These are phyloP conservation scores for Panagrolaimus sp. DNA, from an alignment of 1,140 invertebrate species.

Conservation along the genomic window DNA sequence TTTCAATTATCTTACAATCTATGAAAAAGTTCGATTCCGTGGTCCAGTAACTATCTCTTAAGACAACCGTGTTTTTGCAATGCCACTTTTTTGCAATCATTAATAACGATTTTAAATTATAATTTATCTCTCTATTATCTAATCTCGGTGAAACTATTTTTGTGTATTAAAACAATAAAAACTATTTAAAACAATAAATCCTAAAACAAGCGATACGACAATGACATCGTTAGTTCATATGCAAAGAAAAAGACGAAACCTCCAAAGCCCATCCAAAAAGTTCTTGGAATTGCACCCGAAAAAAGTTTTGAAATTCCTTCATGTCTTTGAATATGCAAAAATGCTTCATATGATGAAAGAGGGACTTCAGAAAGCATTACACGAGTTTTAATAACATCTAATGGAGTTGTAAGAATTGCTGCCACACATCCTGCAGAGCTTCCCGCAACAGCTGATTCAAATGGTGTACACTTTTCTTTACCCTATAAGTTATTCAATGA, in stretches of 20 bases:
- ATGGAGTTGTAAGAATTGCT: conserved; percentile 62
- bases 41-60: too few relatives aligned
- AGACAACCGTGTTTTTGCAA: too few relatives aligned
- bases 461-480: conserved; percentile 29
- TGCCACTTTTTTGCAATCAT: too few relatives aligned
- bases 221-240: neutral
- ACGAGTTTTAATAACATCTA: conserved; percentile 92
- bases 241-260: neutral
- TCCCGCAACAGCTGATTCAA: conserved; percentile 51
- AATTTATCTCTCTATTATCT: neutral
- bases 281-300: neutral
- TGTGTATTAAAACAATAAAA: too few relatives aligned
- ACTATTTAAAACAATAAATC: neutral
- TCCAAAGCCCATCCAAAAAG: neutral
- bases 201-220: neutral
- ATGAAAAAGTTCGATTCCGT: too few relatives aligned
- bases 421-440: conserved; percentile 50
- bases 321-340: neutral
- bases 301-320: conserved; percentile 10
- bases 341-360: neutral
- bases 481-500: conserved; percentile 25
- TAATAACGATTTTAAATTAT: too few relatives aligned
- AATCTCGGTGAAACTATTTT: neutral
- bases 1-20: neutral
- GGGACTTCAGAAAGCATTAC: conserved; percentile 70